A percentile compares a stretch with the other conserved stretches of the same genome.
Conservation (phyloP, 1,140 invertebrate species). For the Trypoxylus dichotomus region DNA sequence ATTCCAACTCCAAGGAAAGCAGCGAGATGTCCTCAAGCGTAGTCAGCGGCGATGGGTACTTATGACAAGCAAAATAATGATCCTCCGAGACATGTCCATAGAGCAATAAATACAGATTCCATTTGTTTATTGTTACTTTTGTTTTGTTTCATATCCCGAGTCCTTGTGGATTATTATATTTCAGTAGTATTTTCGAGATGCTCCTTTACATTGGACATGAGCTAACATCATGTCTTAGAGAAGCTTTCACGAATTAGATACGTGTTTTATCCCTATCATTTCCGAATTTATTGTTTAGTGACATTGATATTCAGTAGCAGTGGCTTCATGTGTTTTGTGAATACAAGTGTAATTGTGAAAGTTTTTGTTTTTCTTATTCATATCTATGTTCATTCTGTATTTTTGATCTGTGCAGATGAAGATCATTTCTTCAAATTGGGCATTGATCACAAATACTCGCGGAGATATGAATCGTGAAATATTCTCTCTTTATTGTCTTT, state of each 20-base stretch:
- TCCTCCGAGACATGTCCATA: conserved; percentile 12
- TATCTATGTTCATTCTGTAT: not conserved
- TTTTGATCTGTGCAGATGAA: not conserved
- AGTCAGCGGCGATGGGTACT: conserved; percentile 64
- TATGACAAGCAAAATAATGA: conserved; percentile 37
- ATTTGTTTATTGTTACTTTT: conserved; percentile 32
- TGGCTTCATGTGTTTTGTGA: conserved; percentile 13
- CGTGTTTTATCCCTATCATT: not conserved
- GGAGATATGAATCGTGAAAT: conserved; percentile 1
- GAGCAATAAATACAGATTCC: conserved; percentile 27
- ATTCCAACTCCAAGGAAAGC: conserved; percentile 57
- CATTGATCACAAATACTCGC: not conserved
- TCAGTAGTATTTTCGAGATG: not conserved
- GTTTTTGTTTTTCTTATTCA: conserved; percentile 3
- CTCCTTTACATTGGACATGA: not conserved
- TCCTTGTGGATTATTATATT: conserved; percentile 8
- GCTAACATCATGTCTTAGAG: not conserved
- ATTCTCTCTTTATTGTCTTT: conserved; percentile 10
- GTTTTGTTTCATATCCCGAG: conserved; percentile 35
- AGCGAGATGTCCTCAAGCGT: conserved; percentile 68
- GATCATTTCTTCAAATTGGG: not conserved
- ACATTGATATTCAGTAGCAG: not conserved
- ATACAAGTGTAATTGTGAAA: not conserved
- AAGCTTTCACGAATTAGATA: conserved; percentile 3
- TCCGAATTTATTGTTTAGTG: not conserved